Evolutionary conservation across 2,113 vertebrate genomes (phyloP), one percentile per base, ranked within the genome.

Genomic region (Australoheros scitulus): DNA sequence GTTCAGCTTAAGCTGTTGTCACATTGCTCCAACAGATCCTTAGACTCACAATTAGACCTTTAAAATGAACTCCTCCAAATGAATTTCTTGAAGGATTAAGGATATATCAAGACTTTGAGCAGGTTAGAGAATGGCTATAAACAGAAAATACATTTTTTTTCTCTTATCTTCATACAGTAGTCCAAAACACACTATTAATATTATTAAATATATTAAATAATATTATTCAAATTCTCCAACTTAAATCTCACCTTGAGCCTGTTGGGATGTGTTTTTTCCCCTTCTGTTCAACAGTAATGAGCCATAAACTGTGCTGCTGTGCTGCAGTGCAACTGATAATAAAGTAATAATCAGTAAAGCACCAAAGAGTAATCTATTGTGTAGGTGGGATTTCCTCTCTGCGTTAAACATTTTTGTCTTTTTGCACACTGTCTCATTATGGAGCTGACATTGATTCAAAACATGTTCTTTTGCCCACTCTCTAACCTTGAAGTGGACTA

Each of bases 391-490:
- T 72, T 52, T 3, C 26, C 17, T 26, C 47, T 52, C 26, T 47
- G 26, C 47, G 32, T 72, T 72, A 72, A 72, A 60, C 56, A 1
- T 65, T 79, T 34, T 38, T n/a, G 14, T 70, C 5, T 56, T 63
- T 76, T 76, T 82, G 63, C 29, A 82, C 58, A 76, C 9, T 11
- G 50, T 75, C 76, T 70, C 11, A 63, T 77, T 65, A 72, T 72
- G 26, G 68, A 55, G n/a, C 47, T 72, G 26, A 0, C 68, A 55
- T 34, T 55, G 47, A 55, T 32, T 47, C 43, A 52, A 72, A 72
- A 34, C 47, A 72, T 18, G 32, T 55, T 72, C 52, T 20, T 29
- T 32, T 65, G 58, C 59, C 50, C 72, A 50, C 58, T 43, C 78
- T 68, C 29, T 72, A 57, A 58, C 77, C 52, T 55, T 55, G 17